These are phyloP conservation scores for Pygoscelis adeliae DNA, from an alignment of 2,113 vertebrate species.

Conservation along the genomic window DNA sequence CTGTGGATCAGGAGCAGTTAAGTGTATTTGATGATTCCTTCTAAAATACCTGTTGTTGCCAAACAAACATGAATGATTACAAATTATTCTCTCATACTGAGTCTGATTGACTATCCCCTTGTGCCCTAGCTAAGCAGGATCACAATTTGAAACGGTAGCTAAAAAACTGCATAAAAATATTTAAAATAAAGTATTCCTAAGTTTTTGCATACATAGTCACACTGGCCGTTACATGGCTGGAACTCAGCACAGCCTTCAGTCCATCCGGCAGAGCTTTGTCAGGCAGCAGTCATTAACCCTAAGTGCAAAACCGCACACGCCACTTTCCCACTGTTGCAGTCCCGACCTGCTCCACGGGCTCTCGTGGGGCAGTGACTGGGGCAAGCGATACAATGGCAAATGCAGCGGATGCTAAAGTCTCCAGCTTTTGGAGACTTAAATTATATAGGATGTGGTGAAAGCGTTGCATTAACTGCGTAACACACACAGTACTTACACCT, in stretches of 20 bases:
- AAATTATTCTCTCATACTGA: neutral
- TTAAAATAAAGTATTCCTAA: neutral
- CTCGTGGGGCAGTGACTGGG: neutral
- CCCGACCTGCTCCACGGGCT: rapidly evolving
- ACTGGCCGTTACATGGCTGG: rapidly evolving
- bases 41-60: neutral
- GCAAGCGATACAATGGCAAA: too few relatives aligned
- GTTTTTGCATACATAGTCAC: neutral
- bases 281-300: too few relatives aligned
- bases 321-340: rapidly evolving
- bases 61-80: conserved; percentile 34
- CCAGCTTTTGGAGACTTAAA: neutral
- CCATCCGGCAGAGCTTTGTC: too few relatives aligned
- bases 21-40: neutral
- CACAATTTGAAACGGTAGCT: neutral
- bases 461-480: rapidly evolving
- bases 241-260: neutral
- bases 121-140: neutral
- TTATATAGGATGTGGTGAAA: too few relatives aligned
- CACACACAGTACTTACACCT: too few relatives aligned
- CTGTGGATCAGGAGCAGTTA: neutral
- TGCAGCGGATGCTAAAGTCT: neutral
- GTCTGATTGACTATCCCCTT: neutral
- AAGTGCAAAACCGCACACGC: rapidly evolving
- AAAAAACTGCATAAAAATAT: neutral